Evolutionary conservation across 2,113 vertebrate genomes (phyloP).

Genomic region (Tricholaema leucomelas): DNA sequence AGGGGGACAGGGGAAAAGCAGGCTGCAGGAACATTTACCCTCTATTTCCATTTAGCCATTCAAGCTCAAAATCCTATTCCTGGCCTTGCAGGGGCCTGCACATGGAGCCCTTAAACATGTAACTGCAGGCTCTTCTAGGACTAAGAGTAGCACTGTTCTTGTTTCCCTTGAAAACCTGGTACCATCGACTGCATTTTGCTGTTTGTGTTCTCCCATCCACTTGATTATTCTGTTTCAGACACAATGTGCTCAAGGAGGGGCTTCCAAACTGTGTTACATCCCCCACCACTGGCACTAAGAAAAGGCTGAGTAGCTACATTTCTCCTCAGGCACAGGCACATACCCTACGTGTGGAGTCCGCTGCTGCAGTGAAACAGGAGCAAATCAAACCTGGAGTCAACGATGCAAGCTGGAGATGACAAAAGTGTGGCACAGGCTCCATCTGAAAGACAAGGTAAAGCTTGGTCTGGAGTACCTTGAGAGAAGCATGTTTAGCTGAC

Average conservation of each 20-base stretch:
- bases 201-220: background rate
- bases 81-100: background rate
- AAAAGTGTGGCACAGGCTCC: background rate
- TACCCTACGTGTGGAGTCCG: background rate
- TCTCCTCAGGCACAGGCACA: background rate
- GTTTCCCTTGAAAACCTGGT: background rate
- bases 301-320: background rate
- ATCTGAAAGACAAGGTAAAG: background rate
- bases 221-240: background rate
- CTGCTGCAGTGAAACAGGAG: background rate
- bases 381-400: background rate
- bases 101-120: background rate
- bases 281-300: background rate
- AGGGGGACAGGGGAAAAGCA: background rate
- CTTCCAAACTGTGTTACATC: background rate
- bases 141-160: accelerated
- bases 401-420: background rate
- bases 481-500: background rate
- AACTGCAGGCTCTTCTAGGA: background rate
- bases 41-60: background rate
- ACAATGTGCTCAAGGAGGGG: background rate
- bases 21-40: background rate
- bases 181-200: background rate
- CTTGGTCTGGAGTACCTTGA: background rate
- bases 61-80: background rate